Evolutionary conservation across 2,113 vertebrate species (phyloP), one percentile per base, ranked within the genome.

Genomic region (Cavia aperea): DNA sequence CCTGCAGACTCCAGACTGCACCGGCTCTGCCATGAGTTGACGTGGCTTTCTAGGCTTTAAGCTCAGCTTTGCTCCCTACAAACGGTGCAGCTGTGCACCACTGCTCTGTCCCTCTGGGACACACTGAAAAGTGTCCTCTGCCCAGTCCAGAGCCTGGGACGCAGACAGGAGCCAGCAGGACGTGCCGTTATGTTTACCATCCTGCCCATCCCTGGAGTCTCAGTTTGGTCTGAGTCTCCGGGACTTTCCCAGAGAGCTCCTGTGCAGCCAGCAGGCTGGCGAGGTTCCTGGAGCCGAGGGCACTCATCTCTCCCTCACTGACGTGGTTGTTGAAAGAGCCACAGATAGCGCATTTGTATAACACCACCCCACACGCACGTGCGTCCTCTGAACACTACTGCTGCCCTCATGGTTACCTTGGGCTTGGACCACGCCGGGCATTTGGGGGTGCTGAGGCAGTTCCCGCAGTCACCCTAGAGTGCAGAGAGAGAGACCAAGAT

Each of bases 391-490:
- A 54, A 39, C 16, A 3, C 15, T 43, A 19, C n/a, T 7, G 26
- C 2, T 9, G 1, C 21, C 19, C 51, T 84, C 39, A 77, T 24
- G 49, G 60, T 84, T 97, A 99, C 99, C 99, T 98, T 98, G 13
- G 94, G 15, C 94, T 98, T 98, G 90, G 97, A 97, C 39, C 97
- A 97, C 14, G 56, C 7, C 0, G 99, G 99, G 91, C 99, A 99
- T 49, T 82, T 93, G 7, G 92, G 73, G 0, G 85, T 89, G 15
- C 11, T 73, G 19, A 70, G 24, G 89, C 99, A 99, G 88, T 89
- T 82, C 19, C 96, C 97, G 92, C 99, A 99, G 2, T 88, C 88
- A 2, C 98, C 98, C 99, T 99, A 84, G 93, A 62, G 89, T 68
- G 92, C 29, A 96, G 95, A 82, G 92, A 96, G 36, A 89, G 7